These are phyloP conservation scores for Tetramorium parvispinum DNA, from an alignment of 1,140 invertebrate species.

Conservation along the genomic window DNA sequence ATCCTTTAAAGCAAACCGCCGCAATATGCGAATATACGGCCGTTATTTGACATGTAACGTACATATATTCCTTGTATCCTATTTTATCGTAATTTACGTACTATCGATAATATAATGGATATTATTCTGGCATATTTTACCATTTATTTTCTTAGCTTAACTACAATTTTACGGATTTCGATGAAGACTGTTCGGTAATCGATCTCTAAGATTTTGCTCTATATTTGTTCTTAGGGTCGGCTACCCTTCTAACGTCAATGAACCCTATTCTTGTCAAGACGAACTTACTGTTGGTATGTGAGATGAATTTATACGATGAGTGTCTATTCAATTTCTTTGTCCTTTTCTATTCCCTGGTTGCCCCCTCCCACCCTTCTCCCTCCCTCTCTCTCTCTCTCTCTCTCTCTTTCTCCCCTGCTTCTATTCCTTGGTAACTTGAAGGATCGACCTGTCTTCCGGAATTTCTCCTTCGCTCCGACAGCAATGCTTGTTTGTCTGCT, in stretches of 20 bases:
- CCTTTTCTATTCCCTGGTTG: slow-evolving; percentile 6
- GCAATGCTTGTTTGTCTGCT: slow-evolving; percentile 69
- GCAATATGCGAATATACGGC: slow-evolving; percentile 46
- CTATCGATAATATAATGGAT: background rate
- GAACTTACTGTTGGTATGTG: slow-evolving; percentile 62
- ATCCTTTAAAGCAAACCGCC: slow-evolving; percentile 66
- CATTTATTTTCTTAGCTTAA: background rate
- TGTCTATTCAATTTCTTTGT: slow-evolving; percentile 32
- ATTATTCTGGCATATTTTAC: background rate
- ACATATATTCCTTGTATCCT: background rate
- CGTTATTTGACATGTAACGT: slow-evolving; percentile 5
- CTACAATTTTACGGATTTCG: background rate
- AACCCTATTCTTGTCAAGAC: slow-evolving; percentile 53
- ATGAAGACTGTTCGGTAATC: background rate
- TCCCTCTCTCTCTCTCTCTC: background rate
- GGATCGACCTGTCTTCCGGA: slow-evolving; percentile 66
- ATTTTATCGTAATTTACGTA: background rate
- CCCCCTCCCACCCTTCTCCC: background rate
- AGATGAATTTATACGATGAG: slow-evolving; percentile 71
- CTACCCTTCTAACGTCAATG: slow-evolving; percentile 38
- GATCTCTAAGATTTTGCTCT: background rate
- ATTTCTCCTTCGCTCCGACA: slow-evolving; percentile 59
- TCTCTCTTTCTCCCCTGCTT: background rate
- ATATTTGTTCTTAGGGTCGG: slow-evolving; percentile 37
- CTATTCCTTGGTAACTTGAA: slow-evolving; percentile 50